A percentile compares a stretch with the other conserved stretches of the same genome.
Conservation (phyloP, 1,140 invertebrate species). For the Zaprionus ornatus region DNA sequence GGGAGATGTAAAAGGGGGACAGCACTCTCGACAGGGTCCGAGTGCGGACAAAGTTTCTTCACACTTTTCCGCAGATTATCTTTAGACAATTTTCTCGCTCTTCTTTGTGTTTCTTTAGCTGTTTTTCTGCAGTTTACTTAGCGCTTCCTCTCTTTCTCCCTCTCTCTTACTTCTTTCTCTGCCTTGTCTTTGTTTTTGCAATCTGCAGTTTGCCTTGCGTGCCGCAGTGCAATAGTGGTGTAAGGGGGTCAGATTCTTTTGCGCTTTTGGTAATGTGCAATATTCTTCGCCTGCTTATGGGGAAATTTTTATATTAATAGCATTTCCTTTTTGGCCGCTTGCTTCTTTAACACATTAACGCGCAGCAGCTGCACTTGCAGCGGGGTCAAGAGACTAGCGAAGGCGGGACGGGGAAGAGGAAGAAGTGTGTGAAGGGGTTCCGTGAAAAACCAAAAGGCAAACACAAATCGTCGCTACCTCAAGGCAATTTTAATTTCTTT, state of each 20-base stretch:
- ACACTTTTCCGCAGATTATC: conserved; percentile 48
- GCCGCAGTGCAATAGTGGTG: background rate
- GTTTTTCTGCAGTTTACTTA: conserved; percentile 15
- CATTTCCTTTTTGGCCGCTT: conserved; percentile 12
- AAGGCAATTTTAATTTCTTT: conserved; percentile 61
- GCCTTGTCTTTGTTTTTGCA: conserved; percentile 31
- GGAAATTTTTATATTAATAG: conserved; percentile 41
- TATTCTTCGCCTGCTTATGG: conserved; percentile 3
- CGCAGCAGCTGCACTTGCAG: conserved; percentile 17
- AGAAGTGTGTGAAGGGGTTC: too few relatives aligned
- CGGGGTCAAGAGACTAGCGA: background rate
- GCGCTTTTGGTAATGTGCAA: conserved; percentile 29
- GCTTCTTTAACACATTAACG: conserved; percentile 29
- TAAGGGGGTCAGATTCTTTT: background rate
- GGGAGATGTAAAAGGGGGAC: too few relatives aligned
- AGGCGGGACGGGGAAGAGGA: background rate
- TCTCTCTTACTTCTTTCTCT: conserved; percentile 8
- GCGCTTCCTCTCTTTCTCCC: background rate
- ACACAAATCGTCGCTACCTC: conserved; percentile 7
- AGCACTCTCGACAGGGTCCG: background rate
- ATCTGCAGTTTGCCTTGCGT: background rate
- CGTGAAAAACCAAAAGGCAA: conserved; percentile 5
- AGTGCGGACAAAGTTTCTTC: conserved; percentile 30
- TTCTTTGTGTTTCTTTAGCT: background rate
- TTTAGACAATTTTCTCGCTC: conserved; percentile 15